These are phyloP conservation scores for Agonopterix alstromeriana DNA, from an alignment of 2,888 invertebrate genomes.

Conservation along the genomic window DNA sequence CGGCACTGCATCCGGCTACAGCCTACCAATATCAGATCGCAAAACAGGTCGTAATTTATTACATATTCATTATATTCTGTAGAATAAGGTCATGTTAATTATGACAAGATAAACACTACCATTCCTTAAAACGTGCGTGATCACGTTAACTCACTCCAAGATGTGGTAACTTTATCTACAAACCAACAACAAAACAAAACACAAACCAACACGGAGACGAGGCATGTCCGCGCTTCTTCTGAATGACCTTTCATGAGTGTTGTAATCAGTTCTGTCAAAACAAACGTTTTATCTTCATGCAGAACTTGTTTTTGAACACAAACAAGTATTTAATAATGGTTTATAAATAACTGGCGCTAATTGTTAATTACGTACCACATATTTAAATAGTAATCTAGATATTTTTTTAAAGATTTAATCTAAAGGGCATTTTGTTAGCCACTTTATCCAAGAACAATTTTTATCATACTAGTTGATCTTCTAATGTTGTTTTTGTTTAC, in stretches of 20 bases:
- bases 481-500: constrained; percentile 2
- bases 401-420: no score
- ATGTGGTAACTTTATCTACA: no score
- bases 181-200: neutral
- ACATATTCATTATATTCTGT: no score
- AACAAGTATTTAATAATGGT: neutral
- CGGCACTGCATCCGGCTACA: constrained; percentile 14
- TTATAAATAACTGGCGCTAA: neutral
- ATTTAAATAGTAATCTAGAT: neutral
- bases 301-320: constrained; percentile 6
- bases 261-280: constrained; percentile 5
- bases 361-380: no score
- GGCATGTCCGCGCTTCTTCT: neutral
- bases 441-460: neutral
- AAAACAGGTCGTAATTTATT: no score
- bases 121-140: neutral
- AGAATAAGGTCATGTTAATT: neutral
- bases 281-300: constrained; percentile 6
- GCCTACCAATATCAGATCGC: neutral
- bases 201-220: constrained; percentile 1
- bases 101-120: neutral
- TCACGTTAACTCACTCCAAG: neutral
- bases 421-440: neutral
- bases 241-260: constrained; percentile 8
- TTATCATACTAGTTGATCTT: no score